These are phyloP conservation scores for Vireo altiloquus DNA, from an alignment of 2,113 vertebrate species.

Conservation along the genomic window DNA sequence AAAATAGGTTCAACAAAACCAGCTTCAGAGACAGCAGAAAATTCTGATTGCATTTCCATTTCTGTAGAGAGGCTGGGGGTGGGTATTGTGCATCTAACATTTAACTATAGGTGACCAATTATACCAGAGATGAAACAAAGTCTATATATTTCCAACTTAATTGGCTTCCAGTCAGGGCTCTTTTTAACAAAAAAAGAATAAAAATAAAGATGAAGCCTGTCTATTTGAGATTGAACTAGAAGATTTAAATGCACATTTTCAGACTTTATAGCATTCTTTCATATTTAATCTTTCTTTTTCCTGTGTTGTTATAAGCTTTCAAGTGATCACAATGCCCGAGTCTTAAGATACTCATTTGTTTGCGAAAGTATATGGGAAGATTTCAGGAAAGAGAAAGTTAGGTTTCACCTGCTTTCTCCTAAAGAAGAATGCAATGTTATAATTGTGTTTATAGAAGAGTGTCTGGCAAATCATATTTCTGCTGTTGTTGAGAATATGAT, in stretches of 20 bases:
- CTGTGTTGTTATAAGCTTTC: background rate
- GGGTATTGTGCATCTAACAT: background rate
- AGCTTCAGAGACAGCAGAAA: background rate
- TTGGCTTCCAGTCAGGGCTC: background rate
- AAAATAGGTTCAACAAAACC: background rate
- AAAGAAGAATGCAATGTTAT: background rate
- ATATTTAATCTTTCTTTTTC: conserved; percentile 3
- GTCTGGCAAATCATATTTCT: background rate
- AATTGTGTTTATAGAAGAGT: background rate
- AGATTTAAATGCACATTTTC: conserved; percentile 37
- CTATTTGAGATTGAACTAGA: background rate
- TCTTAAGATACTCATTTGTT: background rate
- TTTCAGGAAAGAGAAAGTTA: background rate
- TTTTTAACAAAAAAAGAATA: background rate
- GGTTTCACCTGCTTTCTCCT: background rate
- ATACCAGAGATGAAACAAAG: background rate
- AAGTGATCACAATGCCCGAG: background rate
- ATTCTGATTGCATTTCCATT: background rate
- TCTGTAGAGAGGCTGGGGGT: background rate
- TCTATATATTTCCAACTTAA: background rate
- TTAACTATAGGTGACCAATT: background rate
- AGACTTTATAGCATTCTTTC: background rate
- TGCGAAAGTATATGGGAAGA: background rate
- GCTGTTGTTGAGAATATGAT: background rate
- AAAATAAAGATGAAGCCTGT: background rate